These are phyloP conservation scores for Malacoraja senta DNA, from an alignment of 2,797 vertebrate species.

Conservation along the genomic window DNA sequence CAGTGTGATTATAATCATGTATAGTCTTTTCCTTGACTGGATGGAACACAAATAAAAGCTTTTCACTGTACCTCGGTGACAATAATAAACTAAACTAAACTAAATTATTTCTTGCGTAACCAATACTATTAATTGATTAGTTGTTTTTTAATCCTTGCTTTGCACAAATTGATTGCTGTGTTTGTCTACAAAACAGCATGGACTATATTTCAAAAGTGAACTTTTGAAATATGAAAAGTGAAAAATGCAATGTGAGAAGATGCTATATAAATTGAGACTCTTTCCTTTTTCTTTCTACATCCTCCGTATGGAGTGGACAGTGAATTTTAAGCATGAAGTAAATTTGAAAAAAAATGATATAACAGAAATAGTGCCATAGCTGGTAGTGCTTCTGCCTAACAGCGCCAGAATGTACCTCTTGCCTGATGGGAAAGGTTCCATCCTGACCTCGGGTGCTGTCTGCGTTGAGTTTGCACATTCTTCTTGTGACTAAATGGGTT, in stretches of 20 bases:
- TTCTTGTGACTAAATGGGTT: too few relatives aligned
- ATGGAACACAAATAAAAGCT: too few relatives aligned
- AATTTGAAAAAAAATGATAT: neutral
- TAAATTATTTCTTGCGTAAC: neutral
- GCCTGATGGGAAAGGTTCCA: too few relatives aligned
- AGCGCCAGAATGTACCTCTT: too few relatives aligned
- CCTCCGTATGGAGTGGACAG: neutral
- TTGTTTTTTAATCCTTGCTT: neutral
- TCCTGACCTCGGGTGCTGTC: too few relatives aligned
- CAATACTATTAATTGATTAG: neutral
- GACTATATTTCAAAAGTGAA: neutral
- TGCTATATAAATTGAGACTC: neutral
- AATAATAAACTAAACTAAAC: too few relatives aligned
- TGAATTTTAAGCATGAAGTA: neutral
- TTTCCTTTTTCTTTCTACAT: neutral
- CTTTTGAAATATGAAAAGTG: neutral
- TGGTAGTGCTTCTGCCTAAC: too few relatives aligned
- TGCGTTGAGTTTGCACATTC: too few relatives aligned
- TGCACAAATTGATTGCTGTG: neutral
- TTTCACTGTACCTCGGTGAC: too few relatives aligned
- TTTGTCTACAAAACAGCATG: neutral
- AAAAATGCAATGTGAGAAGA: neutral
- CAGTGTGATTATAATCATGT: too few relatives aligned
- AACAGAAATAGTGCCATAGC: neutral
- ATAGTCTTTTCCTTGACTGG: too few relatives aligned